Base-by-base conservation (phyloP, 2,888 invertebrate genomes). In the Clistopyga incitator region DNA sequence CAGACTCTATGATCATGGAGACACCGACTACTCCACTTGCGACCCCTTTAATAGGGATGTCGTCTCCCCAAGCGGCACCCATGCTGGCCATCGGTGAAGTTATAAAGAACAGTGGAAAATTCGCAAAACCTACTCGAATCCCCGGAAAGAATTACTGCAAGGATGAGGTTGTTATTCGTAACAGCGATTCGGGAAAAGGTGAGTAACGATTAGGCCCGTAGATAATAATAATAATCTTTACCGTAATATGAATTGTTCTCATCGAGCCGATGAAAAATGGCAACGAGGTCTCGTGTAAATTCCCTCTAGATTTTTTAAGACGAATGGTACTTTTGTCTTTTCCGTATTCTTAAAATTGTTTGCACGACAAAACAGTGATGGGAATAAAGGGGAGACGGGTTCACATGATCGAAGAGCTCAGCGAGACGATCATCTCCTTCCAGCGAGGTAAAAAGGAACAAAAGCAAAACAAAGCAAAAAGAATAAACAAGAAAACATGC, bases 341-440 rank as follows among this genome's bases (percentile, higher is more conserved):
- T 76, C 65, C 80, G 75, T 81, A 77, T 79, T 86, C 76, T 87
- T 79, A 88, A 85, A 91, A 89, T 89, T 86, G 91, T 92, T 92
- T 92, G 88, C 90, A 91, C 88, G 88, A 90, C 90, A 89, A 90
- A 90, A 91, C 90, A 98, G 98, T 98, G 95, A 98, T 98, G 98
- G 98, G 98, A 95, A 98, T 98, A 96, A 98, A 98, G 95, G 99
- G 99, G 94, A 96, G 98, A 93, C 96, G 99, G 94, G 98, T 99
- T 94, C 98, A 98, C 95, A 98, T 98, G 97, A 99, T 99, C 94
- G 99, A 99, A 95, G 98, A 98, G 95, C 96, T 99, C 94, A 98
- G 98, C 95, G 98, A 98, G 95, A 98, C 98, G 93, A 98, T 99
- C 94, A 98, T 99, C 95, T 98, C 98, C 94, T 99, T 99, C 96